These are phyloP conservation scores for Castor canadensis DNA, from an alignment of 2,113 vertebrate species.

Conservation along the genomic window DNA sequence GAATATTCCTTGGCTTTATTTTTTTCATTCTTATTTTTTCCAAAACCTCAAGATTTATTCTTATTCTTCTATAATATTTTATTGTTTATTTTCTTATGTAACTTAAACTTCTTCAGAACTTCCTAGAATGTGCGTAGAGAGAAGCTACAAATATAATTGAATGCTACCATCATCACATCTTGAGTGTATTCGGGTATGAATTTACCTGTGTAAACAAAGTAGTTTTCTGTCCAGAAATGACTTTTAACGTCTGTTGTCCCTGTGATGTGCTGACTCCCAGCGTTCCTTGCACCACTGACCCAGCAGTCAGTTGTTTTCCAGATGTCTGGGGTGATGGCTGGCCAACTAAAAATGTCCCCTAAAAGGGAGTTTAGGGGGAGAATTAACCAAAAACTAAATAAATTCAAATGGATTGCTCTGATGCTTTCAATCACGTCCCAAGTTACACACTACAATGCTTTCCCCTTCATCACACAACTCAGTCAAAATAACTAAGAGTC, in stretches of 20 bases:
- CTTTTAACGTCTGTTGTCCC: slow-evolving; percentile 92
- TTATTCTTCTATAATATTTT: not conserved
- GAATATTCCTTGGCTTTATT: not conserved
- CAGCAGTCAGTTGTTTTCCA: slow-evolving; percentile 89
- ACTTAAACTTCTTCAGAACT: slow-evolving; percentile 7
- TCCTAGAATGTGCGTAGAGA: not conserved
- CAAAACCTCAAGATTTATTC: slow-evolving; percentile 7
- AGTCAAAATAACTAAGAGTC: not conserved
- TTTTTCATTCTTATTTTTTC: not conserved
- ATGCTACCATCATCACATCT: not conserved
- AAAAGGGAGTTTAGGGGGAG: slow-evolving; percentile 41
- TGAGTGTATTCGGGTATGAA: not conserved
- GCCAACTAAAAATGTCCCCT: slow-evolving; percentile 98
- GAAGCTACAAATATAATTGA: not conserved
- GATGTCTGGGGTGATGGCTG: slow-evolving; percentile 93
- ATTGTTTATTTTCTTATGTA: not conserved
- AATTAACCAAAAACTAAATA: not conserved
- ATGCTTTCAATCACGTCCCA: not conserved
- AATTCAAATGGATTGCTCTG: not conserved
- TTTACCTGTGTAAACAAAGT: slow-evolving; percentile 95
- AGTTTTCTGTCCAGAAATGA: slow-evolving; percentile 96
- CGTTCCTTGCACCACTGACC: slow-evolving; percentile 87
- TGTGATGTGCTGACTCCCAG: slow-evolving; percentile 85
- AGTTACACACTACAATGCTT: not conserved
- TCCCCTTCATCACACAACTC: not conserved